Evolutionary conservation across 2,888 invertebrate genomes (phyloP).

Genomic region (Drosophila affinis): DNA sequence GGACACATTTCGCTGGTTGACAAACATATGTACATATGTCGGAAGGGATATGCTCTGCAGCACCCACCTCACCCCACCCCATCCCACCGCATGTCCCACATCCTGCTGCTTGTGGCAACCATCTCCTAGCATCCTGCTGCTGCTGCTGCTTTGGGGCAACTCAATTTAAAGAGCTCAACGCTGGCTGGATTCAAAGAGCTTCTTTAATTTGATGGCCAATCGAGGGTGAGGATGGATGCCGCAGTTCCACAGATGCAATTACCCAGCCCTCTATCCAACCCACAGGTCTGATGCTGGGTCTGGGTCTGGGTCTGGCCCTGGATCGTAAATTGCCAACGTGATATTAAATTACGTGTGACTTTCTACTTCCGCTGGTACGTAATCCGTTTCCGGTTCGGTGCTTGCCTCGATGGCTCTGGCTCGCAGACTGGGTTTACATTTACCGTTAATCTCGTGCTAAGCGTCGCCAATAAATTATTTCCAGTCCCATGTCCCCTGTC

Average conservation of each 20-base stretch:
- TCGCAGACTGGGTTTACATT: conserved; percentile 67
- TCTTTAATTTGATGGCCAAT: conserved; percentile 34
- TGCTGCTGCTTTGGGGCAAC: conserved; percentile 9
- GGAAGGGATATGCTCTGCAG: not conserved
- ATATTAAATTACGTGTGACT: conserved; percentile 81
- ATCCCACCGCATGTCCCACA: too few relatives aligned
- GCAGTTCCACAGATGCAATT: conserved; percentile 30
- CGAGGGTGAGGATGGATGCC: not conserved
- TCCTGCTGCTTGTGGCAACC: too few relatives aligned
- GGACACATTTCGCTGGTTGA: conserved; percentile 29
- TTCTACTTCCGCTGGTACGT: conserved; percentile 74
- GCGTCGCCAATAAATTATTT: conserved; percentile 79
- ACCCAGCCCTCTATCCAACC: conserved; percentile 15
- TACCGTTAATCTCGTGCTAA: conserved; percentile 77
- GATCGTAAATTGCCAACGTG: conserved; percentile 76
- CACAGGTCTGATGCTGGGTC: conserved; percentile 18
- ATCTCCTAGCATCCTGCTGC: not conserved
- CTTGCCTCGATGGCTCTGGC: not conserved
- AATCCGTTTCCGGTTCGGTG: conserved; percentile 81
- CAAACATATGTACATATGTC: conserved; percentile 28
- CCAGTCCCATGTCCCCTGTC: conserved; percentile 35
- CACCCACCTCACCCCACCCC: too few relatives aligned
- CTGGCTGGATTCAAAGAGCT: conserved; percentile 1
- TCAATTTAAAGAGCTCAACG: conserved; percentile 7
- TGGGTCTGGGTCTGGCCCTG: conserved; percentile 19